Evolutionary conservation across 1,140 invertebrate species (phyloP).

Genomic region (Elymnias hypermnestra): DNA sequence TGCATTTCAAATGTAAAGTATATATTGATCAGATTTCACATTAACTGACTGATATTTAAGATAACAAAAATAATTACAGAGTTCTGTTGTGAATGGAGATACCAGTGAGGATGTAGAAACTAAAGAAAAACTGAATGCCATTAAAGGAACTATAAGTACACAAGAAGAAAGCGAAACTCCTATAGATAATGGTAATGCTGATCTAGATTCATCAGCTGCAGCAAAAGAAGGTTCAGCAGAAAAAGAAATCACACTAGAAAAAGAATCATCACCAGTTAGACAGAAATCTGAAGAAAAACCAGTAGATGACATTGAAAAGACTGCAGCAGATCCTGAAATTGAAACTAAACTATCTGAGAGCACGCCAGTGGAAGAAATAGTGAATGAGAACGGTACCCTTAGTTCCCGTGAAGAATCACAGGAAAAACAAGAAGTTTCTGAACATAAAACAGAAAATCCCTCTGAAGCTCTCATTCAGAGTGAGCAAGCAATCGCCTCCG

Average conservation of each 20-base stretch:
- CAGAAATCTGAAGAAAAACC: constrained; percentile 41
- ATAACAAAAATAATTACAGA: too few relatives aligned
- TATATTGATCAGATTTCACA: too few relatives aligned
- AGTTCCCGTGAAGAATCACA: constrained; percentile 59
- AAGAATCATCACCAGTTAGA: constrained; percentile 27
- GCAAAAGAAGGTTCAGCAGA: constrained; percentile 33
- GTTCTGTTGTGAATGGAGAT: constrained; percentile 44
- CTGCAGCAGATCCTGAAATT: constrained; percentile 33
- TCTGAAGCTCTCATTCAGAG: constrained; percentile 64
- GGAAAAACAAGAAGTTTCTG: constrained; percentile 42
- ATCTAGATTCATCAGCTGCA: too few relatives aligned
- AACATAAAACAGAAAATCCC: constrained; percentile 50
- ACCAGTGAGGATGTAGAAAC: constrained; percentile 14
- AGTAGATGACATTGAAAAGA: constrained; percentile 22
- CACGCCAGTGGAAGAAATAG: constrained; percentile 37
- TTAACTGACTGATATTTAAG: too few relatives aligned
- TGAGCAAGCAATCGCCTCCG: constrained; percentile 55
- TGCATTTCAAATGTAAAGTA: too few relatives aligned
- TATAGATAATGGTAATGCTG: constrained; percentile 8
- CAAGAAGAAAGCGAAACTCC: constrained; percentile 15
- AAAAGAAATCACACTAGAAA: constrained; percentile 24
- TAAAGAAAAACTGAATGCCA: constrained; percentile 24
- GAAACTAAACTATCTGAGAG: constrained; percentile 34
- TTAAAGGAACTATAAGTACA: constrained; percentile 12
- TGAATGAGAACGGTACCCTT: constrained; percentile 53